phyloP scores from a whole-genome alignment of 1,140 invertebrate genomes.

The Hycleus phaleratus region DNA sequence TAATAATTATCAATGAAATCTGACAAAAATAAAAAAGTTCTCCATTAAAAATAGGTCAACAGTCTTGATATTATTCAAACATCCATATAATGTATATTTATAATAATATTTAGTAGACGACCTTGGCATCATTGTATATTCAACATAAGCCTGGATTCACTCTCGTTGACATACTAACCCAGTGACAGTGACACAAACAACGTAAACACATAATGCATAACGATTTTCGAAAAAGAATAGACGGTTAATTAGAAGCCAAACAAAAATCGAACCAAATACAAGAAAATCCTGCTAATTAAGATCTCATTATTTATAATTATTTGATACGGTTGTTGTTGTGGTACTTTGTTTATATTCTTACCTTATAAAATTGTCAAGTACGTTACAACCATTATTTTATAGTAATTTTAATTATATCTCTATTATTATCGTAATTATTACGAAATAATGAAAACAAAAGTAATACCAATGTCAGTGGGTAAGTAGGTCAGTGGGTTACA shows the following conservation, averaged over 20 bases:
- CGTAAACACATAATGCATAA: neutral
- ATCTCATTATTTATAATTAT: too few relatives aligned
- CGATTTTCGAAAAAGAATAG: too few relatives aligned
- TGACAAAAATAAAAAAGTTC: too few relatives aligned
- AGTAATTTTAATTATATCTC: constrained; percentile 8
- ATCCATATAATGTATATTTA: neutral
- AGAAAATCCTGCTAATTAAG: too few relatives aligned
- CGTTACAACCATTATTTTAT: neutral
- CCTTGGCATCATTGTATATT: constrained; percentile 28
- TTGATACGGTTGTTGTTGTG: too few relatives aligned
- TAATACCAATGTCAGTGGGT: constrained; percentile 49
- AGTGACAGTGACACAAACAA: constrained; percentile 24
- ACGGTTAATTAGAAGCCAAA: too few relatives aligned
- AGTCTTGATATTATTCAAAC: constrained; percentile 20
- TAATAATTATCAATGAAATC: too few relatives aligned
- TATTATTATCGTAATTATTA: constrained; percentile 17
- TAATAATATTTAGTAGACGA: constrained; percentile 17
- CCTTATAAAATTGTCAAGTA: too few relatives aligned
- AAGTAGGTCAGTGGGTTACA: constrained; percentile 48
- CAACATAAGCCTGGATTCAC: constrained; percentile 28
- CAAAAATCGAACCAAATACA: too few relatives aligned
- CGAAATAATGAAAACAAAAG: constrained; percentile 34
- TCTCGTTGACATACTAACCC: constrained; percentile 34
- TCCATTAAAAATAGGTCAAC: constrained; percentile 14
- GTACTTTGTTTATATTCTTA: too few relatives aligned